Evolutionary conservation across 2,797 vertebrate species (phyloP).

Genomic region (Danio tinwini): DNA sequence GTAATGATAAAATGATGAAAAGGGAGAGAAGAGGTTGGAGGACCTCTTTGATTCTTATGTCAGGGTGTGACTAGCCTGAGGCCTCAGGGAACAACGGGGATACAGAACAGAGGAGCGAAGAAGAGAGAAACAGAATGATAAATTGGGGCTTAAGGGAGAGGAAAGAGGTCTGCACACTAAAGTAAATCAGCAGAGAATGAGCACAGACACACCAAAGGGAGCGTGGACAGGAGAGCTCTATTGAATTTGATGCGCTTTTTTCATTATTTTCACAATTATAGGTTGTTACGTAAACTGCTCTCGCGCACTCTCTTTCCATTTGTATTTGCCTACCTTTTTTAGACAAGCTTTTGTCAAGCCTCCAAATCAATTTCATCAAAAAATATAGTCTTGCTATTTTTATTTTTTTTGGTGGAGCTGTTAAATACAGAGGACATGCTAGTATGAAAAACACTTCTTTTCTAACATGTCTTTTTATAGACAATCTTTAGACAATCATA

Average conservation of each 20-base stretch:
- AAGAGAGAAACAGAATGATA: slow-evolving; percentile 61
- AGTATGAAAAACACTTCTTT: slow-evolving; percentile 43
- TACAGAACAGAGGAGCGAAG: slow-evolving; percentile 46
- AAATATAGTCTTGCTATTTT: slow-evolving; percentile 44
- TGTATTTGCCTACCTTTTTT: slow-evolving; percentile 17
- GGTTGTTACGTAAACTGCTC: neutral
- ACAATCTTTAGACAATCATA: neutral
- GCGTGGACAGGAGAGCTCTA: neutral
- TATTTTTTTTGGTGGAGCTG: neutral
- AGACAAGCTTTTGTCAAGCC: neutral
- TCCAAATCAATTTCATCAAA: slow-evolving; percentile 11
- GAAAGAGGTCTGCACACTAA: slow-evolving; percentile 33
- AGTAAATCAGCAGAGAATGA: slow-evolving; percentile 18
- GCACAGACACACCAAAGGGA: slow-evolving; percentile 28
- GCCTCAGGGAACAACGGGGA: slow-evolving; percentile 63
- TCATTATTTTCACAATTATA: slow-evolving; percentile 6
- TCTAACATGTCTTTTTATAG: neutral
- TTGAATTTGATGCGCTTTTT: slow-evolving; percentile 34
- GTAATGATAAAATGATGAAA: slow-evolving; percentile 48
- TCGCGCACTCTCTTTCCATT: neutral
- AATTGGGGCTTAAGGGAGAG: slow-evolving; percentile 47
- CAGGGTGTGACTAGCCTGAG: slow-evolving; percentile 70
- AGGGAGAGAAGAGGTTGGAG: slow-evolving; percentile 51
- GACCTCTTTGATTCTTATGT: slow-evolving; percentile 75
- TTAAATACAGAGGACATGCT: slow-evolving; percentile 40